A percentile compares a stretch with the other conserved stretches of the same genome.
Evolutionary conservation across 2,113 vertebrate genomes (phyloP).

Genomic region (Hippolais icterina): DNA sequence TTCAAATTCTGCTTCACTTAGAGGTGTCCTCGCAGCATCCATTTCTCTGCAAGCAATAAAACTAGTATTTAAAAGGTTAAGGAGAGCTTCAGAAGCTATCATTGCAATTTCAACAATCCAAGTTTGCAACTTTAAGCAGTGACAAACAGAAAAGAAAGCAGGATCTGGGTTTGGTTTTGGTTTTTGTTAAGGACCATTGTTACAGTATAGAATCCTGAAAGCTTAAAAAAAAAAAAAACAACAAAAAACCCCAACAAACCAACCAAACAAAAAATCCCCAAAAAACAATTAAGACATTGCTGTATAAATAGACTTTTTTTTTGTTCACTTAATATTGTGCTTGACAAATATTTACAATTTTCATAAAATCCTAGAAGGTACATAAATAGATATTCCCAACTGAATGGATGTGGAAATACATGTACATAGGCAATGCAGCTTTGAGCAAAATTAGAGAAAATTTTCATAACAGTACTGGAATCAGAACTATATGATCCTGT

Average conservation of each 20-base stretch:
- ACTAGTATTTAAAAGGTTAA: slow-evolving; percentile 50
- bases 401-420: slow-evolving; percentile 35
- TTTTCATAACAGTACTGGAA: slow-evolving; percentile 40
- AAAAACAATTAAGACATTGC: slow-evolving; percentile 2
- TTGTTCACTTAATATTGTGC: slow-evolving; percentile 38
- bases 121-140: slow-evolving; percentile 66
- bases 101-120: slow-evolving; percentile 45
- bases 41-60: slow-evolving; percentile 86
- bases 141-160: slow-evolving; percentile 70
- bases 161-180: slow-evolving; percentile 23
- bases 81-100: neutral
- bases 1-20: slow-evolving; percentile 98
- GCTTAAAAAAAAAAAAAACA: neutral
- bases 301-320: neutral
- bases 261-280: neutral
- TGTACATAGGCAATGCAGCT: slow-evolving; percentile 25
- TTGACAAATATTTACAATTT: slow-evolving; percentile 18
- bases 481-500: slow-evolving; percentile 61
- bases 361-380: neutral
- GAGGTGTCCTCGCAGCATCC: slow-evolving; percentile 91
- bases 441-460: slow-evolving; percentile 37
- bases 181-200: slow-evolving; percentile 38
- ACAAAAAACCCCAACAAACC: neutral
- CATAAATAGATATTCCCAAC: neutral
- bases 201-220: slow-evolving; percentile 62